Percentiles rank a stretch among this genome's conserved stretches.
These are phyloP conservation scores for Kryptolebias ocellatus DNA, from an alignment of 2,797 vertebrate species.

Conservation along the genomic window DNA sequence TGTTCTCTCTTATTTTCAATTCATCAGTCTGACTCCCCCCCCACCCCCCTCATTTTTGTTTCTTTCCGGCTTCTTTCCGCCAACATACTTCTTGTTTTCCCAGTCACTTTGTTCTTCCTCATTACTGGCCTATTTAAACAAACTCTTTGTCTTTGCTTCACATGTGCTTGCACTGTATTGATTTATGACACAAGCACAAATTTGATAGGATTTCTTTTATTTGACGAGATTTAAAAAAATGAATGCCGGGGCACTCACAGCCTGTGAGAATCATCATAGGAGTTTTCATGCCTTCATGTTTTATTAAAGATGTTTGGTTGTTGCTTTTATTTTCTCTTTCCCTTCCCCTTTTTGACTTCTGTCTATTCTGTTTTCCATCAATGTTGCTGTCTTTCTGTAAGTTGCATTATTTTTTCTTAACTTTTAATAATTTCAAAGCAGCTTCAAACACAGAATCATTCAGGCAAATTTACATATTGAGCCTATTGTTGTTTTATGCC, in stretches of 20 bases:
- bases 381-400: background rate
- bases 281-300: constrained; percentile 36
- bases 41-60: background rate
- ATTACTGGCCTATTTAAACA: background rate
- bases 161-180: background rate
- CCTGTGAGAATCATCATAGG: background rate
- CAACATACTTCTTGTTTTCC: background rate
- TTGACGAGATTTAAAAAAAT: background rate
- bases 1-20: constrained; percentile 35
- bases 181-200: constrained; percentile 11
- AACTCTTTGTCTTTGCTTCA: background rate
- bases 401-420: background rate
- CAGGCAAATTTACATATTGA: no score
- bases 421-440: constrained; percentile 1
- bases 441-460: background rate
- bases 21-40: background rate
- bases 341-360: constrained; percentile 25
- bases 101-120: constrained; percentile 8
- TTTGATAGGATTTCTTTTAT: background rate
- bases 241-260: background rate
- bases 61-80: constrained; percentile 7
- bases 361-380: constrained; percentile 16
- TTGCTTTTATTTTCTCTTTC: constrained; percentile 21
- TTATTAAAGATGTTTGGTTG: constrained; percentile 37
- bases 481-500: no score